Conservation (phyloP, 2,113 vertebrate species). For the Monopterus albus region DNA sequence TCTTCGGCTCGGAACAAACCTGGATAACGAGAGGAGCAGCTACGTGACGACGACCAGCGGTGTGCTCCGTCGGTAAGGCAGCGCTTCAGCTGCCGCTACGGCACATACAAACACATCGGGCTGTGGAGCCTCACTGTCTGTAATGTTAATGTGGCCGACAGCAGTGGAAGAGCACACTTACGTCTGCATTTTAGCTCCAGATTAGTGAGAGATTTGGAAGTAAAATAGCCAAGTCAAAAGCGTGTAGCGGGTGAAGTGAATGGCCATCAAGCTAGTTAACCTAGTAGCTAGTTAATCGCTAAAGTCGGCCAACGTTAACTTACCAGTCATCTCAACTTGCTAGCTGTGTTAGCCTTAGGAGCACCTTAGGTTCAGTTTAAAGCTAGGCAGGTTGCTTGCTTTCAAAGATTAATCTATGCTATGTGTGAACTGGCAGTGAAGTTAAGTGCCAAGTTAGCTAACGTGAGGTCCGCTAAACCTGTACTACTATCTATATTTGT, state of each 20-base stretch:
- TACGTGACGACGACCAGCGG: slow-evolving; percentile 65
- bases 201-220: background rate
- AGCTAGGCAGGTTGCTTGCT: slow-evolving; percentile 55
- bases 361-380: slow-evolving; percentile 18
- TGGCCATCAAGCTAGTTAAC: background rate
- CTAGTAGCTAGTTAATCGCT: background rate
- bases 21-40: slow-evolving; percentile 69
- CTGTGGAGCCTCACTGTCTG: slow-evolving; percentile 14
- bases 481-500: background rate
- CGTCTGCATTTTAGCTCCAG: background rate
- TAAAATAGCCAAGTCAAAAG: background rate
- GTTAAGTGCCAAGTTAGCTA: slow-evolving; percentile 27
- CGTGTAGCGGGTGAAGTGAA: background rate
- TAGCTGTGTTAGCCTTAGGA: slow-evolving; percentile 67
- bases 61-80: slow-evolving; percentile 62
- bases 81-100: slow-evolving; percentile 23
- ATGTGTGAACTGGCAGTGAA: slow-evolving; percentile 3
- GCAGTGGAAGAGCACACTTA: background rate
- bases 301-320: slow-evolving; percentile 52
- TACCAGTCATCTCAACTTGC: slow-evolving; percentile 42
- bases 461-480: slow-evolving; percentile 1
- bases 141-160: slow-evolving; percentile 25
- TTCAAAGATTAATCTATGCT: slow-evolving; percentile 31
- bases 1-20: slow-evolving; percentile 71
- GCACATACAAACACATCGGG: slow-evolving; percentile 15